Conservation (phyloP, 1,140 invertebrate species). For the Ceratoteleas bidentatus region DNA sequence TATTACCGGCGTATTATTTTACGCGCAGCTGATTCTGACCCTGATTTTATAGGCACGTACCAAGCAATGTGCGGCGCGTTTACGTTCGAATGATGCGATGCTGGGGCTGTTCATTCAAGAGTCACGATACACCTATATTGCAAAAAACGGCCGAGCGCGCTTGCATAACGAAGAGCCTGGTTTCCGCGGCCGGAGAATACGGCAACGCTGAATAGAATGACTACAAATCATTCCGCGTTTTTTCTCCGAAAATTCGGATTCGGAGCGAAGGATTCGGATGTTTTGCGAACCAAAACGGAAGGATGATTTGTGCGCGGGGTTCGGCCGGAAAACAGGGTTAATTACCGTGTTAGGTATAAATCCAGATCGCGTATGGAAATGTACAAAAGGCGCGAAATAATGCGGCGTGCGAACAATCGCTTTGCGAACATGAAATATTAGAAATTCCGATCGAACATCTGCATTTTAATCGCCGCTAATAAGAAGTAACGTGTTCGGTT, state of each 20-base stretch:
- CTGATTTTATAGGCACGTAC: slow-evolving; percentile 67
- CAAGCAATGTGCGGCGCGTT: slow-evolving; percentile 51
- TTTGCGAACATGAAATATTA: too few relatives aligned
- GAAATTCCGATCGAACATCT: too few relatives aligned
- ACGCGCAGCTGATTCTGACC: slow-evolving; percentile 66
- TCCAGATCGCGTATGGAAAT: too few relatives aligned
- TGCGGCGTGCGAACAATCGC: too few relatives aligned
- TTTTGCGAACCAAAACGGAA: too few relatives aligned
- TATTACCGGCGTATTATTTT: slow-evolving; percentile 67
- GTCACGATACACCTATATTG: slow-evolving; percentile 57
- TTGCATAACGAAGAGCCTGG: slow-evolving; percentile 13
- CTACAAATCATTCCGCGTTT: not conserved
- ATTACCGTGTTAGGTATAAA: too few relatives aligned
- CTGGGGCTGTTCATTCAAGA: slow-evolving; percentile 50
- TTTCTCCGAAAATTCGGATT: not conserved
- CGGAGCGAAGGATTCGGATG: too few relatives aligned
- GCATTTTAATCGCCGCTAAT: too few relatives aligned
- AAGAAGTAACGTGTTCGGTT: not conserved
- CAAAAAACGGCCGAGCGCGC: slow-evolving; percentile 29
- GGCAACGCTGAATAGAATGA: not conserved
- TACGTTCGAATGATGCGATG: slow-evolving; percentile 51
- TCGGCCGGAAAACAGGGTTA: too few relatives aligned
- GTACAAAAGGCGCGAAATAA: too few relatives aligned
- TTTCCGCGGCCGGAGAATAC: not conserved
- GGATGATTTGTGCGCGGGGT: too few relatives aligned